These are phyloP conservation scores for Alexandromys fortis DNA, from an alignment of 2,113 vertebrate species.

Conservation along the genomic window DNA sequence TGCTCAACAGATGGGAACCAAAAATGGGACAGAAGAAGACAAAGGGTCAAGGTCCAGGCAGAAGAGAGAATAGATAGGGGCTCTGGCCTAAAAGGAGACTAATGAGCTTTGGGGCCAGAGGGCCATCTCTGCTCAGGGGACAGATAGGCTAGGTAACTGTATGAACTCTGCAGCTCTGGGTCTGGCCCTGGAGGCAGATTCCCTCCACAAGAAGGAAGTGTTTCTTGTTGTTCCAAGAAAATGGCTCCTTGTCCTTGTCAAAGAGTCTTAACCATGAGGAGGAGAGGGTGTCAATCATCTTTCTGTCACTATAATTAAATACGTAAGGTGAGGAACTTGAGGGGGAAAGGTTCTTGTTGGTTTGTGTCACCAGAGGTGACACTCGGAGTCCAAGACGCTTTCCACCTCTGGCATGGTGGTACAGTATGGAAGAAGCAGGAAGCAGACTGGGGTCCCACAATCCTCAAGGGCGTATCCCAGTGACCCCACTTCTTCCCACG, in stretches of 20 bases:
- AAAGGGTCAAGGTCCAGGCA: background rate
- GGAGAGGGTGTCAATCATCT: background rate
- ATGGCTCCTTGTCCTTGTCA: background rate
- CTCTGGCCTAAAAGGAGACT: background rate
- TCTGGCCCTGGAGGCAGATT: background rate
- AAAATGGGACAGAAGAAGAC: background rate
- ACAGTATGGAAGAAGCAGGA: background rate
- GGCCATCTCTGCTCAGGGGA: background rate
- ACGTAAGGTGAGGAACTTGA: background rate
- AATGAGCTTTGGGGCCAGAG: fast-evolving
- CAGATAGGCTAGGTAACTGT: no score
- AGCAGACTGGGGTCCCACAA: background rate
- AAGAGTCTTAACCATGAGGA: background rate
- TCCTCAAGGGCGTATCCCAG: no score
- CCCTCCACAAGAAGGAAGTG: background rate
- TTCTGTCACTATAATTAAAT: background rate
- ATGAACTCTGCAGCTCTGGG: background rate
- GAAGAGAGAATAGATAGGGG: background rate
- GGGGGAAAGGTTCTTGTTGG: background rate
- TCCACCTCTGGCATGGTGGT: background rate
- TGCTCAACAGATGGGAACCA: background rate
- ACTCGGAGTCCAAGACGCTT: background rate
- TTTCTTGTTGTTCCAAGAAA: background rate
- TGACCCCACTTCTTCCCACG: background rate
- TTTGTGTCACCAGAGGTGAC: background rate